phyloP scores from a whole-genome alignment of 2,888 invertebrate species.

The Rhagium mordax region DNA sequence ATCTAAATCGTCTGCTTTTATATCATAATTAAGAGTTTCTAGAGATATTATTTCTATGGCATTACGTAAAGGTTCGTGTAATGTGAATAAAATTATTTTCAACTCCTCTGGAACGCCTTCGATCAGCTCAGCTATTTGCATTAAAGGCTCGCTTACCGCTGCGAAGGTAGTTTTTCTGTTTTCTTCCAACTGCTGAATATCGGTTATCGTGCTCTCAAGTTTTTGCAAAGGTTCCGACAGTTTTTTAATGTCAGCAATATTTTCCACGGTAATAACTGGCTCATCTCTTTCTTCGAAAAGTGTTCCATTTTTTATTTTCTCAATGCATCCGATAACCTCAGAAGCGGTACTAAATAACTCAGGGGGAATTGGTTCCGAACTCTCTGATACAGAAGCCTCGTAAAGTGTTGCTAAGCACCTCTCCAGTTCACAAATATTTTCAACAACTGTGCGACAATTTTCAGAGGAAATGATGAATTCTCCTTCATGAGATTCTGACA shows the following conservation, averaged over 20 bases:
- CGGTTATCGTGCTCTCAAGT: slow-evolving; percentile 59
- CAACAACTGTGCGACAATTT: slow-evolving; percentile 50
- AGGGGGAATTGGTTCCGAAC: slow-evolving; percentile 57
- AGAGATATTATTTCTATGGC: slow-evolving; percentile 64
- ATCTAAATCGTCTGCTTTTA: slow-evolving; percentile 52
- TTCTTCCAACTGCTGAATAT: slow-evolving; percentile 50
- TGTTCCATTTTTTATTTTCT: slow-evolving; percentile 60
- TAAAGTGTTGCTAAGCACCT: slow-evolving; percentile 60
- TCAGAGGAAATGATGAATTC: slow-evolving; percentile 51
- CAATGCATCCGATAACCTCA: slow-evolving; percentile 63
- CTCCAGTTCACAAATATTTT: slow-evolving; percentile 62
- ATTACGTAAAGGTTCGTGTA: slow-evolving; percentile 61
- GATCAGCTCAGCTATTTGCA: slow-evolving; percentile 60
- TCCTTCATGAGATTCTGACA: slow-evolving; percentile 51
- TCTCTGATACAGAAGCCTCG: slow-evolving; percentile 58
- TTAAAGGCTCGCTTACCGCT: slow-evolving; percentile 57
- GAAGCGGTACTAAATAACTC: slow-evolving; percentile 62
- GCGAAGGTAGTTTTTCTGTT: slow-evolving; percentile 55
- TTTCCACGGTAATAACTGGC: slow-evolving; percentile 56
- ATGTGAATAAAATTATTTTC: slow-evolving; percentile 52
- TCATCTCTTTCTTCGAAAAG: slow-evolving; percentile 55
- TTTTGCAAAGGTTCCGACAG: slow-evolving; percentile 60
- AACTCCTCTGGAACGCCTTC: slow-evolving; percentile 57
- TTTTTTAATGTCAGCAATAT: slow-evolving; percentile 60
- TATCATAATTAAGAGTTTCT: slow-evolving; percentile 63